Evolutionary conservation across 64 coral and sea anemone species (phyloP).

Genomic region (Acropora tenuis): DNA sequence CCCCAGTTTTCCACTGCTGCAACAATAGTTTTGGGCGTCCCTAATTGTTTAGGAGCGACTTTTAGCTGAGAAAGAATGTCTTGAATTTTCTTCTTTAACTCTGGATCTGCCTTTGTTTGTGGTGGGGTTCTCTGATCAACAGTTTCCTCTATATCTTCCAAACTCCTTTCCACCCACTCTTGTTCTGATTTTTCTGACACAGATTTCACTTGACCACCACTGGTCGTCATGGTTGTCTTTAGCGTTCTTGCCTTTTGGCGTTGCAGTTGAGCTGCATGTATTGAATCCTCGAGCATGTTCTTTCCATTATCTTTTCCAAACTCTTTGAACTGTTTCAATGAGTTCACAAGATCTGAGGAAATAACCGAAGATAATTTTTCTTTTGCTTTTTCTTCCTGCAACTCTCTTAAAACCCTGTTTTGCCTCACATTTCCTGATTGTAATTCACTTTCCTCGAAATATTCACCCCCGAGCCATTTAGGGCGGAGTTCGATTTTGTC

Average conservation of each 20-base stretch:
- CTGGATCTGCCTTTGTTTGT: slow-evolving; percentile 44
- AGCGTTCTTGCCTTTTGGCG: background rate
- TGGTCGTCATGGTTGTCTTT: background rate
- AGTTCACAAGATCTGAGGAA: background rate
- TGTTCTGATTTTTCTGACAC: background rate
- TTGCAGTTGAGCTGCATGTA: background rate
- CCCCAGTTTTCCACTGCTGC: slow-evolving; percentile 81
- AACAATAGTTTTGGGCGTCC: slow-evolving; percentile 76
- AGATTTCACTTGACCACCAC: background rate
- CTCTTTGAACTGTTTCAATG: background rate
- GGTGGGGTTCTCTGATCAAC: background rate
- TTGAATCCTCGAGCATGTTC: slow-evolving; percentile 7
- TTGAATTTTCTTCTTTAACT: slow-evolving; percentile 75
- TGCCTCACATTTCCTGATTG: background rate
- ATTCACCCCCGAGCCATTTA: background rate
- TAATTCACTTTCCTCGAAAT: background rate
- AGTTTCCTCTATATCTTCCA: slow-evolving; percentile 27
- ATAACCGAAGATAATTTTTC: background rate
- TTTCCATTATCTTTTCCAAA: background rate
- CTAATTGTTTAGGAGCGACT: slow-evolving; percentile 57
- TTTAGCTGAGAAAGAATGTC: slow-evolving; percentile 75
- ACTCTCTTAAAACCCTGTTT: background rate
- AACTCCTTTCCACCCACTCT: slow-evolving; percentile 7
- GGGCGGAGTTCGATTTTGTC: background rate
- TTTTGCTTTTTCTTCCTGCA: background rate